These are phyloP conservation scores for Peromyscus maniculatus DNA, from an alignment of 2,113 vertebrate genomes.

Conservation along the genomic window DNA sequence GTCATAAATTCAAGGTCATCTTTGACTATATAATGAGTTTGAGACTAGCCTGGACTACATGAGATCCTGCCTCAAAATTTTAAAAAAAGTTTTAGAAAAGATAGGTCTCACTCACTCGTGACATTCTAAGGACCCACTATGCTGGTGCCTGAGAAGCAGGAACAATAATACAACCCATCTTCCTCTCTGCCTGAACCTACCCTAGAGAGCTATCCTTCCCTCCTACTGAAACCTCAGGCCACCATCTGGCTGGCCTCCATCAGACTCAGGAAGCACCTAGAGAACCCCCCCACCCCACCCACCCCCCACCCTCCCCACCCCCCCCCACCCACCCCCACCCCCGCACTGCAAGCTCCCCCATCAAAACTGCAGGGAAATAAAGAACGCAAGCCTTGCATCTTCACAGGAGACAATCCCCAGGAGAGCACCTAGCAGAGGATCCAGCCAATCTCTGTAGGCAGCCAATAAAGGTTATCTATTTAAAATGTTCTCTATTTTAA, in stretches of 20 bases:
- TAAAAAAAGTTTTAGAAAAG: background rate
- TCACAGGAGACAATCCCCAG: constrained; percentile 20
- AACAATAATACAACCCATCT: too few relatives aligned
- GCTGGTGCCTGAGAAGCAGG: background rate
- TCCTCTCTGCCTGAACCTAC: background rate
- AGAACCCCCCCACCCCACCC: background rate
- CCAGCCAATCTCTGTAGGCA: background rate
- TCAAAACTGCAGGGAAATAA: background rate
- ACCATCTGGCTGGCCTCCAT: background rate
- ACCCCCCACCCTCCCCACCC: too few relatives aligned
- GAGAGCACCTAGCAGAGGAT: constrained; percentile 20
- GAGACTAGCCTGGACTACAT: background rate
- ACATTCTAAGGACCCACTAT: background rate
- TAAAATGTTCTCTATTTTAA: background rate
- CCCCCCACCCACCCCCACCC: too few relatives aligned
- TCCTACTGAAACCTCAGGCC: background rate
- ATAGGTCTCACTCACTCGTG: background rate
- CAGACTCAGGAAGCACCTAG: background rate
- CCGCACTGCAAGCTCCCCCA: background rate
- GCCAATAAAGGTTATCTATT: constrained; percentile 11
- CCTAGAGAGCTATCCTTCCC: background rate
- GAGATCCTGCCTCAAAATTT: background rate
- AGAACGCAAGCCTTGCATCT: background rate
- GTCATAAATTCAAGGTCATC: background rate
- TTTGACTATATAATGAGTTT: background rate